A percentile compares a stretch with the other conserved stretches of the same genome.
Conservation (phyloP, 37 sponge, comb jelly and placozoan genomes). For the Geodia barretti region DNA sequence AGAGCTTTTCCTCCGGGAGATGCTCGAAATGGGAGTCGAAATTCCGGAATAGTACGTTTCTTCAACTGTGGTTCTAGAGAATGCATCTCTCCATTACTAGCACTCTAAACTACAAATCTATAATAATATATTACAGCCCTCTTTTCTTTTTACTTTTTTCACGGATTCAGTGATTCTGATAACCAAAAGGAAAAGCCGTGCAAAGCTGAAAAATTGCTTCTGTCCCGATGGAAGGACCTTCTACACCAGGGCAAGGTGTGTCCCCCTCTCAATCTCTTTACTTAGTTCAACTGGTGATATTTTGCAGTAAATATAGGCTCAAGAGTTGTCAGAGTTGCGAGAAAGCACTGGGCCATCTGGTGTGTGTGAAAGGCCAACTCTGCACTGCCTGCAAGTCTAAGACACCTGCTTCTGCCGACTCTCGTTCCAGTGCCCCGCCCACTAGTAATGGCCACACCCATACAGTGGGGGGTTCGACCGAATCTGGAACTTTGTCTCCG, state of each 20-base stretch:
- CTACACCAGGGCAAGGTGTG: conserved; percentile 22
- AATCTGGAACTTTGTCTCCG: too few species aligned
- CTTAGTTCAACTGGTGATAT: neutral
- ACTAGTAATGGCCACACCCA: too few species aligned
- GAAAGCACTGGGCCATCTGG: conserved; percentile 22
- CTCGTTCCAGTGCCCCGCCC: too few species aligned
- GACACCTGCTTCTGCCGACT: too few species aligned
- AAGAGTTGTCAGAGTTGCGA: conserved; percentile 19
- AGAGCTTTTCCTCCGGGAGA: conserved; percentile 15
- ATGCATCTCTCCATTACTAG: too few species aligned
- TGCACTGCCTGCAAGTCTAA: neutral
- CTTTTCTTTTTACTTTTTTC: too few species aligned
- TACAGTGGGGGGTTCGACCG: too few species aligned
- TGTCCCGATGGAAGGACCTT: conserved; percentile 36
- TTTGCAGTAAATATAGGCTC: conserved; percentile 24
- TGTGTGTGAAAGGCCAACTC: conserved; percentile 8
- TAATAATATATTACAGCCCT: too few species aligned
- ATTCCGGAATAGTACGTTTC: conserved; percentile 28
- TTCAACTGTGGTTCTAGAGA: too few species aligned
- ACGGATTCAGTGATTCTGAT: too few species aligned
- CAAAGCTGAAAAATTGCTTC: neutral
- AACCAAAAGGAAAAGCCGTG: neutral
- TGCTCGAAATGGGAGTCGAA: conserved; percentile 27
- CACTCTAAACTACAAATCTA: too few species aligned
- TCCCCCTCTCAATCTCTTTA: neutral